A percentile compares a stretch with the other conserved stretches of the same genome.
These are phyloP conservation scores for Pycnonotus jocosus DNA, from an alignment of 2,113 vertebrate genomes.

Conservation along the genomic window DNA sequence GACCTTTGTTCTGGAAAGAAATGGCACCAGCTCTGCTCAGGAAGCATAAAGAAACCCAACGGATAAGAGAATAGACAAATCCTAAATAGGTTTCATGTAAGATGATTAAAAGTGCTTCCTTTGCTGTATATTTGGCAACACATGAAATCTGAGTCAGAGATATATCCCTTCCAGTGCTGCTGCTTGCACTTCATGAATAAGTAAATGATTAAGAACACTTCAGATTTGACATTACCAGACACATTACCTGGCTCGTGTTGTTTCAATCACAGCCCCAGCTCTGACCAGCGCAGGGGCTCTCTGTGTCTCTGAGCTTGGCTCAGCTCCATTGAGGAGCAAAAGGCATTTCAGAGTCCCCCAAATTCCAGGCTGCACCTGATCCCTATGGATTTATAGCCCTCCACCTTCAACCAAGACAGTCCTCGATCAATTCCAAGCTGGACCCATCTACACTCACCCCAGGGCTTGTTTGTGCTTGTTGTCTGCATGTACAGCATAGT, in stretches of 20 bases:
- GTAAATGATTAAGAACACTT: constrained; percentile 29
- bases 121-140: constrained; percentile 14
- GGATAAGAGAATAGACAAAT: constrained; percentile 24
- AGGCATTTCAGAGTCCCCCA: background rate
- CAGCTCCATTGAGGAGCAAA: background rate
- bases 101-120: constrained; percentile 50
- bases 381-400: background rate
- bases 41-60: constrained; percentile 6
- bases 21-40: background rate
- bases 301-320: background rate
- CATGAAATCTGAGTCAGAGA: constrained; percentile 14
- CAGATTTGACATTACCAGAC: background rate
- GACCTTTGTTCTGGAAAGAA: constrained; percentile 39
- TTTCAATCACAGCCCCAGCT: background rate
- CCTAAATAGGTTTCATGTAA: constrained; percentile 22
- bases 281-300: background rate
- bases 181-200: constrained; percentile 29
- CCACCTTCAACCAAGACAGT: background rate
- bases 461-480: background rate
- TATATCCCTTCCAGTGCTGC: background rate
- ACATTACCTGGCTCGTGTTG: background rate
- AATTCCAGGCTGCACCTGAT: background rate
- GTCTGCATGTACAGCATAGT: background rate
- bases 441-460: background rate
- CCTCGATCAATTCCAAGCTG: background rate